Percentiles rank a stretch among this genome's conserved stretches.
Conservation (phyloP, 1,140 invertebrate genomes). For the Tetragonula clypearis region DNA sequence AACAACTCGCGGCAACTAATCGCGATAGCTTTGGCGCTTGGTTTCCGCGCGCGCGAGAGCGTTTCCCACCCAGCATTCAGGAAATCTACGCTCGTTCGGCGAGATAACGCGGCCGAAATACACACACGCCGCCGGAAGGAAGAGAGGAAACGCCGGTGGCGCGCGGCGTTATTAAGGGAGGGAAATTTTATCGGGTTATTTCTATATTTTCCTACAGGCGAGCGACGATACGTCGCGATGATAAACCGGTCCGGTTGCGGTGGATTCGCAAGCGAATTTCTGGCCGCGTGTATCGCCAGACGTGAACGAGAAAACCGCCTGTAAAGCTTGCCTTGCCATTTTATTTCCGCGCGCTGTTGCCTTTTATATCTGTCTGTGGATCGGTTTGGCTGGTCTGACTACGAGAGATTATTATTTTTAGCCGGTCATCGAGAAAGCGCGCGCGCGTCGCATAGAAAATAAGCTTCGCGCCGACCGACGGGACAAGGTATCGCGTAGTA, state of each 20-base stretch:
- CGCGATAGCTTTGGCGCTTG: slow-evolving; percentile 10
- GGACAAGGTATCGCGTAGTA: slow-evolving; percentile 18
- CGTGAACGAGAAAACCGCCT: neutral
- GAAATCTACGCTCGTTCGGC: slow-evolving; percentile 20
- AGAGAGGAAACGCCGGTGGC: slow-evolving; percentile 7
- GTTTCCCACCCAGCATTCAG: neutral
- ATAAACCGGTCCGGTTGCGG: slow-evolving; percentile 51
- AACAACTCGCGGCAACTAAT: neutral
- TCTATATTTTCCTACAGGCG: slow-evolving; percentile 50
- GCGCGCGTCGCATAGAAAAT: neutral
- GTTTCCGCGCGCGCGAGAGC: too few species aligned
- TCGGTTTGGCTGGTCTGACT: neutral
- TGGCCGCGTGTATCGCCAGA: neutral
- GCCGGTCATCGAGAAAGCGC: neutral
- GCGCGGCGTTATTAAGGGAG: slow-evolving; percentile 60
- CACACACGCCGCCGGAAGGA: neutral
- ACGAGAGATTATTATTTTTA: slow-evolving; percentile 14
- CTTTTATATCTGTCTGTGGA: neutral
- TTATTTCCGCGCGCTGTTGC: neutral
- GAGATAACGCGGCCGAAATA: slow-evolving; percentile 14
- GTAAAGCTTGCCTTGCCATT: neutral
- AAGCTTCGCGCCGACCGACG: neutral
- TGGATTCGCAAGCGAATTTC: neutral
- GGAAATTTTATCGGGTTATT: slow-evolving; percentile 69
- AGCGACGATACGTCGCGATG: slow-evolving; percentile 60